These are phyloP conservation scores for Crambe crambe DNA, from an alignment of 37 sponge, comb jelly and placozoan genomes.

Conservation along the genomic window DNA sequence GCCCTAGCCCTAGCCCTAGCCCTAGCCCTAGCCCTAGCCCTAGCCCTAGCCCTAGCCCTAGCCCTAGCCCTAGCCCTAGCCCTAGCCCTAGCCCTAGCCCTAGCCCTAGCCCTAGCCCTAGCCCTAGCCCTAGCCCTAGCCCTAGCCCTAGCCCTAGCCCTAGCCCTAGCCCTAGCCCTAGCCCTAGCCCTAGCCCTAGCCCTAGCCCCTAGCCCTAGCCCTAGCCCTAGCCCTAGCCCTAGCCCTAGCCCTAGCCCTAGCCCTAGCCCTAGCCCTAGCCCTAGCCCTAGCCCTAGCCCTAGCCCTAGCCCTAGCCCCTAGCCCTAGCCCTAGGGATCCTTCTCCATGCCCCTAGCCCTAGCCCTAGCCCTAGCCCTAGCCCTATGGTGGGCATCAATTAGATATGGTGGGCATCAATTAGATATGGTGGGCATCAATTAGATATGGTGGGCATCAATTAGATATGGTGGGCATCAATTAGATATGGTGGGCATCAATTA, in stretches of 20 bases:
- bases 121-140: conserved; percentile 2
- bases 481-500: too few species aligned
- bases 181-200: conserved; percentile 2
- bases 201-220: too few species aligned
- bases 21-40: conserved; percentile 2
- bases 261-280: conserved; percentile 2
- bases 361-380: too few species aligned
- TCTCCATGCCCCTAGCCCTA: too few species aligned
- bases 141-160: conserved; percentile 2
- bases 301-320: too few species aligned
- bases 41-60: conserved; percentile 2
- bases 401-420: too few species aligned
- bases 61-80: conserved; percentile 2
- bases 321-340: too few species aligned
- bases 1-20: conserved; percentile 2
- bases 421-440: too few species aligned
- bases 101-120: conserved; percentile 2
- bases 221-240: conserved; percentile 2
- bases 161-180: conserved; percentile 2
- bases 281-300: not conserved
- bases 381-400: too few species aligned
- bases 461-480: too few species aligned
- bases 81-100: conserved; percentile 2
- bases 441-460: too few species aligned
- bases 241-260: conserved; percentile 2